A percentile compares a stretch with the other conserved stretches of the same genome.
phyloP scores from a whole-genome alignment of 2,888 invertebrate genomes.

The Mythimna albipuncta region DNA sequence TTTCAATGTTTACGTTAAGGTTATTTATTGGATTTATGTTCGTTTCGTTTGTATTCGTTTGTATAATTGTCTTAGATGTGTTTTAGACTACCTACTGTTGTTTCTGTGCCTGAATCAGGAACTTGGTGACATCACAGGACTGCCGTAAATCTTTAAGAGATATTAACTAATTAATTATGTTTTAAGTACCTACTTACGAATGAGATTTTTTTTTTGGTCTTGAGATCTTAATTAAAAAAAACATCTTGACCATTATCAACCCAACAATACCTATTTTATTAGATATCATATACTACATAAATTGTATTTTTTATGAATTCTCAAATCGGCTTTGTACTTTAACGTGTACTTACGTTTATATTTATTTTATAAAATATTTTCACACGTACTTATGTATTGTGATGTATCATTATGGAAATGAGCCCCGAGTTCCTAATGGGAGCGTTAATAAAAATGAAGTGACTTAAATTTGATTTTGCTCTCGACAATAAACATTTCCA shows the following conservation, averaged over 20 bases:
- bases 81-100: conserved; percentile 42
- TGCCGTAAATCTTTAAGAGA: conserved; percentile 32
- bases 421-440: conserved; percentile 41
- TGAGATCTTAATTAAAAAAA: background rate
- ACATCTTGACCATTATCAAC: conserved; percentile 4
- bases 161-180: conserved; percentile 2
- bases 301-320: conserved; percentile 5
- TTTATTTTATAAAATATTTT: conserved; percentile 29
- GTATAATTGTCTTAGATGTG: conserved; percentile 63
- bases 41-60: conserved; percentile 68
- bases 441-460: conserved; percentile 87
- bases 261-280: conserved; percentile 5
- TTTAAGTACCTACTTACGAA: conserved; percentile 27
- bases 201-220: conserved; percentile 6
- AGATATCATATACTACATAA: background rate
- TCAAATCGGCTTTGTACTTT: conserved; percentile 47
- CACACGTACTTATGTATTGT: conserved; percentile 29
- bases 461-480: conserved; percentile 83
- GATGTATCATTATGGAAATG: conserved; percentile 33
- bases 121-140: conserved; percentile 17
- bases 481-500: conserved; percentile 78
- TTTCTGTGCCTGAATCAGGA: conserved; percentile 34
- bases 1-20: conserved; percentile 63
- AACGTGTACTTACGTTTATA: conserved; percentile 38
- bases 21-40: conserved; percentile 74